Evolutionary conservation across 64 coral and sea anemone genomes (phyloP).

Genomic region (Orbicella faveolata): DNA sequence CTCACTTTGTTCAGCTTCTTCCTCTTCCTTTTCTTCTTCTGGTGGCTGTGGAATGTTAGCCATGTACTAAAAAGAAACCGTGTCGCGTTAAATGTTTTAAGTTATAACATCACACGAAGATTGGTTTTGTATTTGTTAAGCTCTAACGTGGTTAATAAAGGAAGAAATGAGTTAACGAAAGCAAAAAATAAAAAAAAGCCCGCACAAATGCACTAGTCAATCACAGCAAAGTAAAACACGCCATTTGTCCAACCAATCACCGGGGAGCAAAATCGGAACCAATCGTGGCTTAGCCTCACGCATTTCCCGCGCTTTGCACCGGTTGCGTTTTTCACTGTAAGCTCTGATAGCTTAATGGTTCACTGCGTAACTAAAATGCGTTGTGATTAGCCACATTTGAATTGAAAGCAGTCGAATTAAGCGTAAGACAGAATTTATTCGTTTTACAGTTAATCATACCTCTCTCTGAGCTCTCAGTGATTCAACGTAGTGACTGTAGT

Average conservation of each 20-base stretch:
- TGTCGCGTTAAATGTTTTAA: too few relatives aligned
- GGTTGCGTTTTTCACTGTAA: too few relatives aligned
- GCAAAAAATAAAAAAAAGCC: too few relatives aligned
- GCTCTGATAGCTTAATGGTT: too few relatives aligned
- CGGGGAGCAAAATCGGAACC: not conserved
- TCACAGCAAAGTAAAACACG: not conserved
- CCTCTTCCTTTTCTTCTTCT: conserved; percentile 35
- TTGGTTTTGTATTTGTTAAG: too few relatives aligned
- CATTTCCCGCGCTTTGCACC: not conserved
- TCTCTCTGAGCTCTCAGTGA: conserved; percentile 56
- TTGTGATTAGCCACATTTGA: too few relatives aligned
- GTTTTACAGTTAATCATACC: conserved; percentile 8
- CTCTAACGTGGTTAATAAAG: not conserved
- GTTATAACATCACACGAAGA: too few relatives aligned
- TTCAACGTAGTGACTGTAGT: conserved; percentile 68
- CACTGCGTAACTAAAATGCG: too few relatives aligned
- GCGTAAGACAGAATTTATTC: too few relatives aligned
- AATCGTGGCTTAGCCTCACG: too few relatives aligned
- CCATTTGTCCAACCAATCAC: too few relatives aligned
- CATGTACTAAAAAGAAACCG: conserved; percentile 17
- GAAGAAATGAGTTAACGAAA: not conserved
- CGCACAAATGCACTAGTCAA: not conserved
- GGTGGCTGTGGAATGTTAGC: conserved; percentile 88
- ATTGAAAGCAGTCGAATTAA: too few relatives aligned
- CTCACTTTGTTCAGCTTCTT: conserved; percentile 37